Conservation (phyloP, 2,797 vertebrate species). For the Pantherophis vulpinus region DNA sequence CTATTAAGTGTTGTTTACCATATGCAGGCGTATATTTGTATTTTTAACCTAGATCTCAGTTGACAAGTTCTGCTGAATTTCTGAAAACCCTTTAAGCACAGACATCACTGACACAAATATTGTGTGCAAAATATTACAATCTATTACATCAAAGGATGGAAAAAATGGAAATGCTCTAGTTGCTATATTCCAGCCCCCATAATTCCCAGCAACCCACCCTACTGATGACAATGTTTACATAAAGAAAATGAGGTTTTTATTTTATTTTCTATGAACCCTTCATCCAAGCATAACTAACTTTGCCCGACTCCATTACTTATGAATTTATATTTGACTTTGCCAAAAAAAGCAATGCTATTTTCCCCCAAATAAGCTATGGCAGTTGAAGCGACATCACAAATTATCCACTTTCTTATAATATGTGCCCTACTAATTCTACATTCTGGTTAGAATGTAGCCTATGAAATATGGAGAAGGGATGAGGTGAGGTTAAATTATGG, state of each 20-base stretch:
- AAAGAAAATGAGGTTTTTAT: background rate
- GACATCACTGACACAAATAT: conserved; percentile 8
- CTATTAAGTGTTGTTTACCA: rapidly evolving
- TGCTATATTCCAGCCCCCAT: background rate
- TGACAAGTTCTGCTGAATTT: conserved; percentile 1
- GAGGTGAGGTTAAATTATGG: background rate
- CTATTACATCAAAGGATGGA: background rate
- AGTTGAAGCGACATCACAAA: background rate
- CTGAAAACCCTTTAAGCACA: background rate
- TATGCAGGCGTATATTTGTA: background rate
- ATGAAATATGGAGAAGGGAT: background rate
- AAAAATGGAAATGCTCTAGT: no score
- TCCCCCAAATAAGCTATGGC: background rate
- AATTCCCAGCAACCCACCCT: background rate
- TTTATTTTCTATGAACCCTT: background rate
- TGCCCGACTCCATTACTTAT: background rate
- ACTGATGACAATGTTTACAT: background rate
- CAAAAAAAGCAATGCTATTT: background rate
- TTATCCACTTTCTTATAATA: background rate
- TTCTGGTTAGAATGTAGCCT: background rate
- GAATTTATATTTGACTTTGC: background rate
- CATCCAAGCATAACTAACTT: background rate
- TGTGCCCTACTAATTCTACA: background rate
- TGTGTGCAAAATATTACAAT: background rate
- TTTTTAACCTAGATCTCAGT: background rate